Base-by-base conservation (phyloP, 2,888 invertebrate species). In the Gibbula magus region DNA sequence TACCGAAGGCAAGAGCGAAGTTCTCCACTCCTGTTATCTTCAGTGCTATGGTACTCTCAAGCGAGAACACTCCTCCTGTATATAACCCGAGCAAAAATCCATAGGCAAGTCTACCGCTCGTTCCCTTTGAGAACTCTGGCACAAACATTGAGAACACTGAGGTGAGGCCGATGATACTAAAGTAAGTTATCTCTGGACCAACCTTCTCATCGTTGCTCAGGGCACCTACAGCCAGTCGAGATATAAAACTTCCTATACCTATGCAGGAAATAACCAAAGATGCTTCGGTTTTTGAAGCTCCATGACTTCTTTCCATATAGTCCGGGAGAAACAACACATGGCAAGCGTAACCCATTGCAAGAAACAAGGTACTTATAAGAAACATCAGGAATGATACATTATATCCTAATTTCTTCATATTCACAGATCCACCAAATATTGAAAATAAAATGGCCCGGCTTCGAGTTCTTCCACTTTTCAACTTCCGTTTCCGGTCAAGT, bases 311-410 rank as follows among this genome's bases (percentile, higher is more conserved):
- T 45, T 45, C 45, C 35, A 70, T 35, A 8, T 39, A 70, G 7
- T 35, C 39, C n/a, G 70, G 70, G 20, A 70, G 32, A n/a, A 70
- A 70, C 32, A 70, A 35, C 20, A 70, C n/a, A 20, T 70, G 70
- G 32, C 16, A 32, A 4, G 70, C 29, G 25, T 70, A 70, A 16
- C 70, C 70, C 70, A 70, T 70, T n/a, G 70, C 32, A 16, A 70
- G 20, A 0, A 70, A 35, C 8, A 70, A 35, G 0, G 39, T 39
- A 18, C 70, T 70, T 0, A 39, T 4, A 16, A 39, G 20, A 35
- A 70, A 70, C 18, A 35, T 10, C 29, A 70, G 8, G 20, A 70
- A 70, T 20, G 35, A 20, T 0, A 39, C 3, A 20, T 25, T 35
- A 10, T 8, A 39, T 32, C 29, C 10, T 4, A 70, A 20, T 32